A percentile compares a stretch with the other conserved stretches of the same genome.
Evolutionary conservation across 2,797 vertebrate genomes (phyloP).

Genomic region (Coregonus ussuriensis): DNA sequence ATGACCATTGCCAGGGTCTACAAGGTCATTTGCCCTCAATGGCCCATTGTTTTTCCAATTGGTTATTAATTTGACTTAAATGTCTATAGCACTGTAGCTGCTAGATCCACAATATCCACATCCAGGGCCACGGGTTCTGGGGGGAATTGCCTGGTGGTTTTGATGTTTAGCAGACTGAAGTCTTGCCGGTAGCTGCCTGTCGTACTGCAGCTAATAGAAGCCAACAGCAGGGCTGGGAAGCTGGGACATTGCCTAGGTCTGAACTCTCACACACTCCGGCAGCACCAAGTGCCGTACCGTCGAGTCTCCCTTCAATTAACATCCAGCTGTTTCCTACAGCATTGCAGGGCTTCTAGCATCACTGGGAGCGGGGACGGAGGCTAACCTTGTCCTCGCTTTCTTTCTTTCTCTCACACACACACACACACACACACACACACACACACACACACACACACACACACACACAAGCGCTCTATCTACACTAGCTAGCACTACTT

Average conservation of each 20-base stretch:
- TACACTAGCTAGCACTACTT: neutral
- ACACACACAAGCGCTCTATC: neutral
- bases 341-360: neutral
- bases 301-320: slow-evolving; percentile 66
- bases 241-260: slow-evolving; percentile 60
- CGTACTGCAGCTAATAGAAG: slow-evolving; percentile 55
- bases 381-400: slow-evolving; percentile 37
- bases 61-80: too few relatives aligned
- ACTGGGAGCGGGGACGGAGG: slow-evolving; percentile 34
- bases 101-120: neutral
- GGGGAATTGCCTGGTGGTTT: slow-evolving; percentile 30
- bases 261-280: slow-evolving; percentile 45
- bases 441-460: neutral
- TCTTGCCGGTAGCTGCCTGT: slow-evolving; percentile 48
- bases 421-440: neutral
- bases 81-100: too few relatives aligned
- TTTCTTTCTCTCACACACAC: too few relatives aligned
- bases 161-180: slow-evolving; percentile 43
- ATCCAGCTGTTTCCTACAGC: slow-evolving; percentile 68
- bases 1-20: too few relatives aligned
- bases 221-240: slow-evolving; percentile 70
- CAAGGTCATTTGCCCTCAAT: too few relatives aligned
- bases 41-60: too few relatives aligned
- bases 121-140: neutral
- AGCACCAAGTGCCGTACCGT: slow-evolving; percentile 52